Percentiles rank a stretch among this genome's conserved stretches.
Evolutionary conservation across 2,113 vertebrate genomes (phyloP).

Genomic region (Turdus rufiventris): DNA sequence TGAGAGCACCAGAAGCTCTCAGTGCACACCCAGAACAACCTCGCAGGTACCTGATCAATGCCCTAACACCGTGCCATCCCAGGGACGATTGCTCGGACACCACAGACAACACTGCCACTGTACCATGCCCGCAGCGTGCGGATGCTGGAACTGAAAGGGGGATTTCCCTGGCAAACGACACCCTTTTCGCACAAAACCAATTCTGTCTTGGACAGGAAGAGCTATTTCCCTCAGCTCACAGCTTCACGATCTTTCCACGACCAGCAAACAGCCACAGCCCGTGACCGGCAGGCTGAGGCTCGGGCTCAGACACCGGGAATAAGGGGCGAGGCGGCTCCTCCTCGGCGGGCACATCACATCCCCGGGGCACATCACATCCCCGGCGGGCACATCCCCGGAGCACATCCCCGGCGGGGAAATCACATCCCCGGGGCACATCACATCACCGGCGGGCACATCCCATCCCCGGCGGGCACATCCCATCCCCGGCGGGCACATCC

Average conservation of each 20-base stretch:
- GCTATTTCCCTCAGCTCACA: not conserved
- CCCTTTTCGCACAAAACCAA: not conserved
- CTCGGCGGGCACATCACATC: not conserved
- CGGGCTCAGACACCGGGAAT: not conserved
- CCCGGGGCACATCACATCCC: not conserved
- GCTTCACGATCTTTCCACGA: not conserved
- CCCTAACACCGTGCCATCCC: fast-evolving
- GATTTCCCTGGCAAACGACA: not conserved
- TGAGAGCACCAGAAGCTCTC: not conserved
- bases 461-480: too few species aligned
- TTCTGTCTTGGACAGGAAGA: not conserved
- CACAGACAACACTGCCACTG: not conserved
- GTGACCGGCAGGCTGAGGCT: not conserved
- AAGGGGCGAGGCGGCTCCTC: not conserved
- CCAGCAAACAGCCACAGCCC: not conserved
- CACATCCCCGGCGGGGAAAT: too few species aligned
- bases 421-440: too few species aligned
- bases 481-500: too few species aligned
- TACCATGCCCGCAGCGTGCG: fast-evolving
- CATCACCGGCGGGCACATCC: too few species aligned
- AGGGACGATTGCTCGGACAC: not conserved
- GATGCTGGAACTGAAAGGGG: not conserved
- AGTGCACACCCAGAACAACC: not conserved
- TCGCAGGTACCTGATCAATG: not conserved
- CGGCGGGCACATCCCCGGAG: not conserved